Evolutionary conservation across 2,888 invertebrate species (phyloP).

Genomic region (Caenorhabditis sp.): DNA sequence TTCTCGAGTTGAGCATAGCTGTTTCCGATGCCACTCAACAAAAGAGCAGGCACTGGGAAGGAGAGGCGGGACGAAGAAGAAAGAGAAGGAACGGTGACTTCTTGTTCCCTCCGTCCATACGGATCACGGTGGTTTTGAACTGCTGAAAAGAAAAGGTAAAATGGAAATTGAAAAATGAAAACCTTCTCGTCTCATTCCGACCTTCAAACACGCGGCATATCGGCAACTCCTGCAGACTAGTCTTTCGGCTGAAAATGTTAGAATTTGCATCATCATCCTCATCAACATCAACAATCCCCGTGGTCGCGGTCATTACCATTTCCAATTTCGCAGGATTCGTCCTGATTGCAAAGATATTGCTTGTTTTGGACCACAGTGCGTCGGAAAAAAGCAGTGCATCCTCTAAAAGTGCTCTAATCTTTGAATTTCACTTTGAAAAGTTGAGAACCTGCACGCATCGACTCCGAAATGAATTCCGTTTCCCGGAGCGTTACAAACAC

Average conservation of each 20-base stretch:
- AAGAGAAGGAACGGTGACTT: not conserved
- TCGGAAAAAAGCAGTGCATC: slow-evolving; percentile 76
- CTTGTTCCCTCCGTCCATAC: slow-evolving; percentile 47
- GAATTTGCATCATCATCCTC: too few species aligned
- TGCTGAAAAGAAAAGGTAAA: slow-evolving; percentile 1
- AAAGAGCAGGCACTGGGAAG: slow-evolving; percentile 6
- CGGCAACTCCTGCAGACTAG: slow-evolving; percentile 74
- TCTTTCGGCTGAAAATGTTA: slow-evolving; percentile 63
- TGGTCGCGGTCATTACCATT: too few species aligned
- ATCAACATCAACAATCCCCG: too few species aligned
- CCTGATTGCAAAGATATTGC: slow-evolving; percentile 65
- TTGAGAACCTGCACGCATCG: slow-evolving; percentile 35
- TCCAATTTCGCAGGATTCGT: slow-evolving; percentile 65
- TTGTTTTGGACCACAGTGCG: slow-evolving; percentile 72
- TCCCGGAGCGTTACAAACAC: slow-evolving; percentile 28
- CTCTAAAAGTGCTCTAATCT: slow-evolving; percentile 47
- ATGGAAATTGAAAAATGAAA: too few species aligned
- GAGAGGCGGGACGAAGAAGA: not conserved
- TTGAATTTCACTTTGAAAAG: not conserved
- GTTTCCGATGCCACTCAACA: slow-evolving; percentile 7
- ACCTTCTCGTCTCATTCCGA: slow-evolving; percentile 74
- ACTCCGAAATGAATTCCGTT: slow-evolving; percentile 51
- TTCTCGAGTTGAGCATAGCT: slow-evolving; percentile 34
- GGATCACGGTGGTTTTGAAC: slow-evolving; percentile 59
- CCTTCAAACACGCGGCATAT: slow-evolving; percentile 66